Evolutionary conservation across 1,140 invertebrate species (phyloP), one percentile per base, ranked within the genome.

Genomic region (Megathymus violae): DNA sequence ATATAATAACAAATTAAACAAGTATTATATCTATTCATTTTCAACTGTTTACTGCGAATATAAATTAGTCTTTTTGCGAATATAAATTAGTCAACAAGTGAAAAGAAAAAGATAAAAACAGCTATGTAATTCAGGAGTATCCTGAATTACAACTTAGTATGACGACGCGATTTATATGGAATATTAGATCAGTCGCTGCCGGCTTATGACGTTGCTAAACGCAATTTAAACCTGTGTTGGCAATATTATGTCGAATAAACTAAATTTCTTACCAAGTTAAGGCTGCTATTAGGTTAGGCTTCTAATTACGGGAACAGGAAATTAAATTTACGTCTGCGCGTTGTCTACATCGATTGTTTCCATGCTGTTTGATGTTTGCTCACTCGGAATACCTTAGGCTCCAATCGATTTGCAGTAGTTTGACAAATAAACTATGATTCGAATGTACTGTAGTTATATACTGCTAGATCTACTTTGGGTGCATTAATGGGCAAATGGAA

Each of bases 291-390:
- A 64, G 61, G 61, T 54, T 64, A 52, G 38, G 22, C 36, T 43
- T 59, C 40, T 71, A 69, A 74, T 70, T 74, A 62, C 60, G 54
- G 41, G 51, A 63, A 43, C 34, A 56, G 64, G 67, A 75, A 76
- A 76, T 76, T 71, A 65, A 76, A 74, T 76, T 72, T 64, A 63
- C 65, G 69, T 69, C 56, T 60, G 51, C 38, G 46, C 62, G 50
- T 60, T 66, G 59, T 66, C 47, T 54, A 59, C 51, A 38, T 62
- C 27, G 50, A 64, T 62, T 74, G 64, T 58, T 72, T 58, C 64
- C 27, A 15, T 16, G 27, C 51, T 44, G 52, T 44, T 58, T 58
- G 40, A 58, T 44, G 22, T 58, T 54, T 34, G 19, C 38, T 25
- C 15, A 36, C n/a, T 52, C 1, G 16, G 34, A 34, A 17, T 27